These are phyloP conservation scores for Onychorhynchus coronatus DNA, from an alignment of 2,113 vertebrate species.

Conservation along the genomic window DNA sequence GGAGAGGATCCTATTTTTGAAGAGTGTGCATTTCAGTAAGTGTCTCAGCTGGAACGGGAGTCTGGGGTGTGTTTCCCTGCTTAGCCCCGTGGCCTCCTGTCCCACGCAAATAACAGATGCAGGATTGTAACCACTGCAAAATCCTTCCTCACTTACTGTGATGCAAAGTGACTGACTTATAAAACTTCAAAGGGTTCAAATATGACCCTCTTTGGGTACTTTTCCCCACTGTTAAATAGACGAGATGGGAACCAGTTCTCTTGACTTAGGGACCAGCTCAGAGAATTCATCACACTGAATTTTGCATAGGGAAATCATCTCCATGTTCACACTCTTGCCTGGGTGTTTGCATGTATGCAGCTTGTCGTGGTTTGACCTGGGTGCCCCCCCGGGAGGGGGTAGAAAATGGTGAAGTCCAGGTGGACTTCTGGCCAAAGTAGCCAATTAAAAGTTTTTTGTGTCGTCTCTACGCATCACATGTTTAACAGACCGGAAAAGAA, in stretches of 20 bases:
- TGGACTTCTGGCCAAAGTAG: too few relatives aligned
- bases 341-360: neutral
- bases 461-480: too few relatives aligned
- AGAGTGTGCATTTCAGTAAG: neutral
- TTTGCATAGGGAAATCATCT: neutral
- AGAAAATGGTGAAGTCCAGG: too few relatives aligned
- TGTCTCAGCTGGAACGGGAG: neutral
- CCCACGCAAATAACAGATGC: neutral
- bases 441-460: too few relatives aligned
- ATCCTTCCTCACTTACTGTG: neutral
- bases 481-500: too few relatives aligned
- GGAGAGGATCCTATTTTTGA: neutral
- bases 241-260: neutral
- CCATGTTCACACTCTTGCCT: neutral
- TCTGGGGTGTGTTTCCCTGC: neutral
- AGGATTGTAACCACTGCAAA: neutral
- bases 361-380: too few relatives aligned
- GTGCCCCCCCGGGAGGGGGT: too few relatives aligned
- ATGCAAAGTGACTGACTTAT: neutral
- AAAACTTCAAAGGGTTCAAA: neutral
- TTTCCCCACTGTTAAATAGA: neutral
- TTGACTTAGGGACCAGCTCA: neutral
- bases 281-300: fast-evolving
- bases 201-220: neutral
- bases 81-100: neutral